Percentiles rank a stretch among this genome's conserved stretches.
phyloP scores from a whole-genome alignment of 2,888 invertebrate species.

The Apamea epomidion region DNA sequence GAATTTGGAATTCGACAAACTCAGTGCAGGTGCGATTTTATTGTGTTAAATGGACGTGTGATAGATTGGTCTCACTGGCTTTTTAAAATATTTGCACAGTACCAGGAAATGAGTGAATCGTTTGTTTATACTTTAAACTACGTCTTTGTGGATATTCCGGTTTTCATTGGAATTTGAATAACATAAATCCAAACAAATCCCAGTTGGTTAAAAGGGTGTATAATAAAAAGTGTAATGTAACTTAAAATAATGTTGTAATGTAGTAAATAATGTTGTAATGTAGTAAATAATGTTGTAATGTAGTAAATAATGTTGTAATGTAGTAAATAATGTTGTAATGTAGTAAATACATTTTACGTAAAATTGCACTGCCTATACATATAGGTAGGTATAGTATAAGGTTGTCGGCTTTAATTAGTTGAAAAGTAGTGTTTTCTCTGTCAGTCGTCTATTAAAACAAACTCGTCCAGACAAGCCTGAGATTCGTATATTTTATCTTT shows the following conservation, averaged over 20 bases:
- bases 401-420: neutral
- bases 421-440: neutral
- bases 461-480: neutral
- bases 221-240: neutral
- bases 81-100: constrained; percentile 1
- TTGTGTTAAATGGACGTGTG: constrained; percentile 46
- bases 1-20: constrained; percentile 29
- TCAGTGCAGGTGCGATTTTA: constrained; percentile 30
- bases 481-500: neutral
- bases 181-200: neutral
- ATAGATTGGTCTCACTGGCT: constrained; percentile 21
- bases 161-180: neutral
- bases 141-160: neutral
- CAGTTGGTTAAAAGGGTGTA: neutral
- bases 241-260: neutral
- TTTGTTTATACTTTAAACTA: neutral
- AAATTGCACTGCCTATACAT: neutral
- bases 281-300: neutral
- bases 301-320: neutral
- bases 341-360: neutral
- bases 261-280: neutral
- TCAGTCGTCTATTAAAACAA: neutral
- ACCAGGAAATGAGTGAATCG: neutral
- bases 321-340: neutral
- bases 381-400: neutral